Evolutionary conservation across 1,140 invertebrate genomes (phyloP), one percentile per base, ranked within the genome.

Genomic region (Coelopa frigida): DNA sequence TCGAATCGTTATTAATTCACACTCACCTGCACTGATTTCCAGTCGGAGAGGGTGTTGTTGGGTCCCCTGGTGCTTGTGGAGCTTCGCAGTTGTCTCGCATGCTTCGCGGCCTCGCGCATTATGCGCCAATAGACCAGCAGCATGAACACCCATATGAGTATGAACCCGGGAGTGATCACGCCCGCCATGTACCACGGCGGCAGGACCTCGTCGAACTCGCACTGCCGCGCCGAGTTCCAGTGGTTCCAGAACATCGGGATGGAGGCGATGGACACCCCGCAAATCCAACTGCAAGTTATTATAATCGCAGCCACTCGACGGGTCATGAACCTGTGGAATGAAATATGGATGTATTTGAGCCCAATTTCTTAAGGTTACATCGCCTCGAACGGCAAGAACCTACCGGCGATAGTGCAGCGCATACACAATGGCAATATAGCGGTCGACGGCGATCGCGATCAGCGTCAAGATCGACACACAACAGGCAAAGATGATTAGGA

Each of bases 361-460:
- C 3, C 10, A 1, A 17, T 5, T 7, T 39, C 18, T 37, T 37
- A 29, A 29, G 27, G 5, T 5, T 43, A 15, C 24, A 6, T 22
- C 21, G 20, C 21, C 33, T 8, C 12, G 18, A 14, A 31, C 27
- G 35, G 12, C 14, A 21, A 17, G 3, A 47, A 44, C 56, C 57
- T 45, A 70, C 50, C 78, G 73, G 61, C 74, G 76, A 67, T 87
- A 87, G 61, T 83, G 78, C 46, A 92, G 73, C 3, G 88, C 87
- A 68, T 89, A 80, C 4, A 91, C 78, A 46, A 92, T 86, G 0
- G 87, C 87, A 49, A 86, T 73, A 59, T 87, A 89, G 35, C 89
- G 78, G 69, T 92, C 89, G 18, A 89, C 73, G 10, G 88, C 85
- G 42, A 93, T 90, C 14, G 84, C 79, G 43, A 85, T 83, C 31